phyloP scores from a whole-genome alignment of 1,140 invertebrate genomes.

The Antheraea mylitta region DNA sequence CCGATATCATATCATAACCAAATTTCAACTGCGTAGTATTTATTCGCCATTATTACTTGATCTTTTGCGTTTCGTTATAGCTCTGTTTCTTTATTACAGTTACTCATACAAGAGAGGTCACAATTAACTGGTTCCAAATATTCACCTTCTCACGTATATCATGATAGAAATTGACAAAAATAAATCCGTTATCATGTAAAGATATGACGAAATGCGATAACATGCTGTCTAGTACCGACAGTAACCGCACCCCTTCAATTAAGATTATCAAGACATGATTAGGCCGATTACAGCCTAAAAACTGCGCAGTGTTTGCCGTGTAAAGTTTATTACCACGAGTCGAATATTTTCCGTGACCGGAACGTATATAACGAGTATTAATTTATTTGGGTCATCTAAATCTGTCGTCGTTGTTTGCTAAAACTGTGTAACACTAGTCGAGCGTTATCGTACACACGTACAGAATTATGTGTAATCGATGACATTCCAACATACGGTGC shows the following conservation, averaged over 20 bases:
- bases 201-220: constrained; percentile 31
- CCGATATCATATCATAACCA: constrained; percentile 14
- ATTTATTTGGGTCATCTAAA: constrained; percentile 19
- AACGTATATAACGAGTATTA: background rate
- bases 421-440: constrained; percentile 13
- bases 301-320: constrained; percentile 32
- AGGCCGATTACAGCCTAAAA: constrained; percentile 29
- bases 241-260: constrained; percentile 55
- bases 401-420: constrained; percentile 8
- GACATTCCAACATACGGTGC: constrained; percentile 23
- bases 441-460: constrained; percentile 10
- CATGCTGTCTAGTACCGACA: constrained; percentile 31
- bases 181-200: constrained; percentile 27
- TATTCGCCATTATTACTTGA: constrained; percentile 14
- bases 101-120: background rate
- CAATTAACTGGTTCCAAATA: background rate
- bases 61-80: background rate
- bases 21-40: constrained; percentile 33
- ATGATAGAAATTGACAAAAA: constrained; percentile 19
- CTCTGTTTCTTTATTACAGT: background rate
- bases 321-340: constrained; percentile 19
- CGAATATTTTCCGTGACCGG: constrained; percentile 18
- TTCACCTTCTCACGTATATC: constrained; percentile 6
- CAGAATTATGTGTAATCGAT: constrained; percentile 29
- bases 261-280: constrained; percentile 48